These are phyloP conservation scores for Tetrapedia diversipes DNA, from an alignment of 2,888 invertebrate genomes.

Conservation along the genomic window DNA sequence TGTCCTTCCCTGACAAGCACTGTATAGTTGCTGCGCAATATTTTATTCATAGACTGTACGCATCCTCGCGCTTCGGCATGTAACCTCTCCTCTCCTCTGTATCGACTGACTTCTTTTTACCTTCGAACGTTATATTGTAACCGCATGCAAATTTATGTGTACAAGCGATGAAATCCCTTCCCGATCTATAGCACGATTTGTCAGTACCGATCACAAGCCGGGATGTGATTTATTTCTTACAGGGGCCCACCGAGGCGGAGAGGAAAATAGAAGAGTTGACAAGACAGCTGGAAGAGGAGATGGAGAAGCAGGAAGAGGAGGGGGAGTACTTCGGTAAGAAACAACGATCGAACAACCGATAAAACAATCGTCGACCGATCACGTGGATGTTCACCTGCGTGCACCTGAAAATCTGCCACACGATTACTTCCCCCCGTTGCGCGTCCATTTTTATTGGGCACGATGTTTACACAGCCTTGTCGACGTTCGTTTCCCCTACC, in stretches of 20 bases:
- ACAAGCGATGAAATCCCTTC: constrained; percentile 22
- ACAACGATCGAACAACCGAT: constrained; percentile 2
- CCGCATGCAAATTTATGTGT: constrained; percentile 18
- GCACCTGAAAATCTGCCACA: neutral
- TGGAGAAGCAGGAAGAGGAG: constrained; percentile 97
- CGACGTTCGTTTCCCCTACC: neutral
- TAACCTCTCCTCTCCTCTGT: constrained; percentile 17
- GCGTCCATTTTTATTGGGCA: neutral
- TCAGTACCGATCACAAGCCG: constrained; percentile 39
- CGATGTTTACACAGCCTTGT: constrained; percentile 5
- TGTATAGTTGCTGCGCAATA: constrained; percentile 40
- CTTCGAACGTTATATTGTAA: constrained; percentile 1
- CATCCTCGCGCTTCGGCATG: constrained; percentile 18
- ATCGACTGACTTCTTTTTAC: constrained; percentile 8
- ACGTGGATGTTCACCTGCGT: constrained; percentile 4
- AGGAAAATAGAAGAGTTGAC: constrained; percentile 96
- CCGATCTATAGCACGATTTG: constrained; percentile 21
- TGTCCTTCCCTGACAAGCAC: constrained; percentile 36
- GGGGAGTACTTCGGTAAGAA: constrained; percentile 97
- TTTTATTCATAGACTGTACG: constrained; percentile 53
- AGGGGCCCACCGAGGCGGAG: constrained; percentile 96
- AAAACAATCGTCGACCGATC: constrained; percentile 10
- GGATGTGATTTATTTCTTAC: constrained; percentile 54
- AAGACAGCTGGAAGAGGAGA: constrained; percentile 95
- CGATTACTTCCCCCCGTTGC: neutral